Evolutionary conservation across 2,888 invertebrate genomes (phyloP).

Genomic region (Dynastes tityus): DNA sequence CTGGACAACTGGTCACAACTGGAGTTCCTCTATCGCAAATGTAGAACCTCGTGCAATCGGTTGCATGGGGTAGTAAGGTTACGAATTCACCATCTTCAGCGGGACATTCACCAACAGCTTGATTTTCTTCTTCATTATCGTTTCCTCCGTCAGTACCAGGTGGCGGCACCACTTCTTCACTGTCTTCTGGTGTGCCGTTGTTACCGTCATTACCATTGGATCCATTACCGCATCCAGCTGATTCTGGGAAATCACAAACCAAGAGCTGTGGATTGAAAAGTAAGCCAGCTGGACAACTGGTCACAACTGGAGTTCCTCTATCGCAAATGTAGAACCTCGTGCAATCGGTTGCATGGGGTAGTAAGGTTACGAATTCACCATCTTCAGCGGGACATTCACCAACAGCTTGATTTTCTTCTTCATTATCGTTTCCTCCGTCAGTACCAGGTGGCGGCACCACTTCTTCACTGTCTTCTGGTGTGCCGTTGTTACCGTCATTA

Average conservation of each 20-base stretch:
- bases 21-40: constrained; percentile 48
- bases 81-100: constrained; percentile 39
- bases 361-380: constrained; percentile 48
- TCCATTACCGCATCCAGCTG: constrained; percentile 30
- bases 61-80: constrained; percentile 42
- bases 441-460: background rate
- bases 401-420: background rate
- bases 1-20: constrained; percentile 40
- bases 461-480: background rate
- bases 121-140: no score
- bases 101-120: constrained; percentile 27
- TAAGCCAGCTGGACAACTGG: constrained; percentile 22
- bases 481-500: background rate
- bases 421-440: background rate
- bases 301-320: constrained; percentile 27
- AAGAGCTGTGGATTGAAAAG: constrained; percentile 32
- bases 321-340: constrained; percentile 51
- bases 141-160: no score
- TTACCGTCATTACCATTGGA: background rate
- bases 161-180: no score
- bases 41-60: constrained; percentile 52
- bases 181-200: no score
- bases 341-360: constrained; percentile 48
- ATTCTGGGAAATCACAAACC: constrained; percentile 44
- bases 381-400: constrained; percentile 48